Conservation (phyloP, 2,797 vertebrate species). For the Pteronotus mesoamericanus region DNA sequence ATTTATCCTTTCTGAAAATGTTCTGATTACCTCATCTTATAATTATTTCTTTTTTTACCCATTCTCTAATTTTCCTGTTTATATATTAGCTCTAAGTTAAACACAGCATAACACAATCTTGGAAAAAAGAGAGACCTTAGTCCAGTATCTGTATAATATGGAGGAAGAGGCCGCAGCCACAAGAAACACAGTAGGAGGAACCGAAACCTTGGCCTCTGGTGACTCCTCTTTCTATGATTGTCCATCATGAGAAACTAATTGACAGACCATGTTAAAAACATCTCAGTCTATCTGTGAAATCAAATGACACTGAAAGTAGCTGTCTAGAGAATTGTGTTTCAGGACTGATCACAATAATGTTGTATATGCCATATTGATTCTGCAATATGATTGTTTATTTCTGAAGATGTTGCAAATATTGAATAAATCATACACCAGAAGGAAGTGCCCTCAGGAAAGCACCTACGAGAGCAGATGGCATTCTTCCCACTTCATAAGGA, state of each 20-base stretch:
- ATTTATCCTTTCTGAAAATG: conserved; percentile 16
- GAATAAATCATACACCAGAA: conserved; percentile 20
- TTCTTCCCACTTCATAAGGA: not conserved
- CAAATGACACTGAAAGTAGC: not conserved
- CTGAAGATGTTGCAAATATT: not conserved
- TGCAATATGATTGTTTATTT: conserved; percentile 11
- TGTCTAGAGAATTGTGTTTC: conserved; percentile 21
- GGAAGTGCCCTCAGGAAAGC: conserved; percentile 26
- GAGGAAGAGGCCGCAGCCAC: not conserved
- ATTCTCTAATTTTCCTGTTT: not conserved
- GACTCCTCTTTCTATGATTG: not conserved
- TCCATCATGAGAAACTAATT: not conserved
- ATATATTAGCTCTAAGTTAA: not conserved
- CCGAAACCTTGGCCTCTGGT: not conserved
- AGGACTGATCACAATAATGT: conserved; percentile 19
- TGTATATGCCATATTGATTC: conserved; percentile 16
- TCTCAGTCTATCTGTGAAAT: conserved; percentile 4
- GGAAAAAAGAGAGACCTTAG: not conserved
- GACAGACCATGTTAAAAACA: not conserved
- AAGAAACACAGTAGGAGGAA: not conserved
- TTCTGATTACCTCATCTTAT: not conserved
- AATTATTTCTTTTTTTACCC: not conserved
- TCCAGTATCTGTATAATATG: too few relatives aligned
- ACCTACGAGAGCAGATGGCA: not conserved
- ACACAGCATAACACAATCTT: not conserved